These are phyloP conservation scores for Embiotoca jacksoni DNA, from an alignment of 2,113 vertebrate species.

Conservation along the genomic window DNA sequence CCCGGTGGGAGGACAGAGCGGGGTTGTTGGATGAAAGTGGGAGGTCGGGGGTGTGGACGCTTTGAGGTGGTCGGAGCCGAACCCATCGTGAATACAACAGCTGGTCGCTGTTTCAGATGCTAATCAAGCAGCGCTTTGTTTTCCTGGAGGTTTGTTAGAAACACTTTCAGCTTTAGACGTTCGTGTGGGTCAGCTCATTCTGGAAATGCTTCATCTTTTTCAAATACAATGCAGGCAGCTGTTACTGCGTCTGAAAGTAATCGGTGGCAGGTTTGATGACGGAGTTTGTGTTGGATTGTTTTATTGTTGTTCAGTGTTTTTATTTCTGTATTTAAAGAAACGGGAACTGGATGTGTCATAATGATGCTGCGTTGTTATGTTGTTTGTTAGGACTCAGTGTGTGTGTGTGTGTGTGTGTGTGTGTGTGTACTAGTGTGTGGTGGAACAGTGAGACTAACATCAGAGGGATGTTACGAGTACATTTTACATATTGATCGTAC, in stretches of 20 bases:
- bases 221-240: no score
- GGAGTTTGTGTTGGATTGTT: not conserved
- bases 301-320: not conserved
- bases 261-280: no score
- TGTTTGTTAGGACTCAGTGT: not conserved
- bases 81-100: constrained; percentile 47
- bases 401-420: not conserved
- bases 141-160: not conserved
- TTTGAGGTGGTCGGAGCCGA: constrained; percentile 45
- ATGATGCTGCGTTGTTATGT: not conserved
- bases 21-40: constrained; percentile 16
- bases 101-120: constrained; percentile 38
- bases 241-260: no score
- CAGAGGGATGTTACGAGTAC: no score
- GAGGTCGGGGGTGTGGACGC: constrained; percentile 20
- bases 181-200: not conserved
- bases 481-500: no score
- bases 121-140: constrained; percentile 44
- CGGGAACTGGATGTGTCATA: constrained; percentile 10
- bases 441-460: no score
- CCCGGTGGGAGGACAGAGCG: not conserved
- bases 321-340: not conserved
- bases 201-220: not conserved
- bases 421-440: no score
- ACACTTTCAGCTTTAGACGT: not conserved